A percentile compares a stretch with the other conserved stretches of the same genome.
phyloP scores from a whole-genome alignment of 2,888 invertebrate species.

The Cheilosia soror region DNA sequence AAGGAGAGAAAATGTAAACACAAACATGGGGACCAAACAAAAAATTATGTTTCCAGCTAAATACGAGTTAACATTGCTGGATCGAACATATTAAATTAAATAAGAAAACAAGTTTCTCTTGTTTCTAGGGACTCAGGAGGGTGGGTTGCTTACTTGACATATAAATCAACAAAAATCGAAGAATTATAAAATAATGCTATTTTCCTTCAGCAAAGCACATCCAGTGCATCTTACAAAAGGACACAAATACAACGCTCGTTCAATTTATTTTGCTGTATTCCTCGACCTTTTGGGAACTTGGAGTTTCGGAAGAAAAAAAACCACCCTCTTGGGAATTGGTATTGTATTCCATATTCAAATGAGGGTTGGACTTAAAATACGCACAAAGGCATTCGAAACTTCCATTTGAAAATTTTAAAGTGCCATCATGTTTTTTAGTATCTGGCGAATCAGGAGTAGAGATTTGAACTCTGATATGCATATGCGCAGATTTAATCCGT shows the following conservation, averaged over 20 bases:
- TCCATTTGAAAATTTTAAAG: conserved; percentile 38
- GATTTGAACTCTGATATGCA: conserved; percentile 59
- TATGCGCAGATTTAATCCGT: conserved; percentile 44
- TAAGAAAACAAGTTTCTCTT: conserved; percentile 59
- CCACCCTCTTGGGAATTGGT: conserved; percentile 11
- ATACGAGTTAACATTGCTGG: conserved; percentile 25
- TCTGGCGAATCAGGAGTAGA: conserved; percentile 45
- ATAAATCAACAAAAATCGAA: conserved; percentile 4
- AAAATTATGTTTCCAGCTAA: conserved; percentile 46
- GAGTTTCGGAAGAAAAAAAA: neutral
- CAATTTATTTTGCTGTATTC: too few relatives aligned
- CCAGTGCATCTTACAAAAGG: too few relatives aligned
- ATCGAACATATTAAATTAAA: conserved; percentile 53
- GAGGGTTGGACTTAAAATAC: conserved; percentile 15
- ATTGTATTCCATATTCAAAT: conserved; percentile 1
- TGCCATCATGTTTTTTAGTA: conserved; percentile 9
- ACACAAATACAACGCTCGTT: too few relatives aligned
- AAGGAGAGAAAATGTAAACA: conserved; percentile 44
- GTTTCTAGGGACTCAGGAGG: conserved; percentile 15
- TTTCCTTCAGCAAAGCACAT: too few relatives aligned
- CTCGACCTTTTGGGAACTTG: too few relatives aligned
- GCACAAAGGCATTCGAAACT: neutral
- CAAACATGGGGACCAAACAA: conserved; percentile 43
- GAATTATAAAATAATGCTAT: conserved; percentile 23
- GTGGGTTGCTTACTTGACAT: neutral